Base-by-base conservation (phyloP, 2,888 invertebrate genomes). In the Timandra comae region DNA sequence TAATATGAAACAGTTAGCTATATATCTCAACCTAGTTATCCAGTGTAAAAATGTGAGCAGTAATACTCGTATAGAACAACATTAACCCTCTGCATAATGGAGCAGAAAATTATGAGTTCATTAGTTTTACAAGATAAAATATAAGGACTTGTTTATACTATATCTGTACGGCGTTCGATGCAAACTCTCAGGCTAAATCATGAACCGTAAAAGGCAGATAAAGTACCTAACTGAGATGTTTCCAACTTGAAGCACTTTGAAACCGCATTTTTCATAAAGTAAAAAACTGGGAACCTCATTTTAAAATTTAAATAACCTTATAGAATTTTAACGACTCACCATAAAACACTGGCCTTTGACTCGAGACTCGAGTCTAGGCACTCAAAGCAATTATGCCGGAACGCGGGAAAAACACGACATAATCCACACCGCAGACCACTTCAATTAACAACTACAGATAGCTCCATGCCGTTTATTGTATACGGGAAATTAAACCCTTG, bases 401-500 rank as follows among this genome's bases (percentile, higher is more conserved):
- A 49, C 47, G 48, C 48, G 47, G 52, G 60, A 73, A 69, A 69
- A 72, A 72, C 62, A 62, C 53, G 42, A 57, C 62, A 59, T 63
- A 69, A 74, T 67, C 69, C 55, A 49, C 52, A 53, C 57, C 46
- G 40, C 49, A 38, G 46, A 53, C 49, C 45, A 52, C 55, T 54
- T 67, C 70, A 72, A 74, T 75, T 71, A 72, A 63, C 63, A 60
- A 48, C 52, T 50, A 48, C 44, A 49, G 52, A 55, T 47, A 51
- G 40, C 32, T 41, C 49, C 42, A 47, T 28, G 37, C 38, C 43
- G 39, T 48, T 58, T 59, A 65, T 58, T 57, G 58, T 63, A 48
- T 64, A 66, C 59, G 62, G 71, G 65, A 75, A 70, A 69, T 69
- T 68, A 69, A 73, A 56, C 59, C 60, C 53, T 62, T 63, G 56